Evolutionary conservation across 1,140 invertebrate genomes (phyloP).

Genomic region (Calliphora vicina): DNA sequence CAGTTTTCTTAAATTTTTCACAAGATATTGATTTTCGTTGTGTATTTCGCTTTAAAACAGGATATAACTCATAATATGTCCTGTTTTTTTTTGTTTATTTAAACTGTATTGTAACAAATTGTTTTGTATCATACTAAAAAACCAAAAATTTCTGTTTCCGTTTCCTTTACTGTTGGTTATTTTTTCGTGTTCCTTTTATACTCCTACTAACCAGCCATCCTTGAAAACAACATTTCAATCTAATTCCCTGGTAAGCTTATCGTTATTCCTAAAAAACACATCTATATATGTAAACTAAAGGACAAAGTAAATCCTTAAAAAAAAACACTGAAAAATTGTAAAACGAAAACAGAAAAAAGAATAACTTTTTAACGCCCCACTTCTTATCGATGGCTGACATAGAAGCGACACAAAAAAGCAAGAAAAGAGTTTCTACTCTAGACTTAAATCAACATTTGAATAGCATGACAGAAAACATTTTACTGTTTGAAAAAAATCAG

Average conservation of each 20-base stretch:
- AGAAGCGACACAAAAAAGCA: background rate
- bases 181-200: background rate
- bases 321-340: no score
- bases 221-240: background rate
- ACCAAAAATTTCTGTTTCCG: background rate
- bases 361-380: constrained; percentile 3
- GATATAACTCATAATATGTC: background rate
- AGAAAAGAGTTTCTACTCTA: background rate
- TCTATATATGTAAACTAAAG: background rate
- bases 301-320: background rate
- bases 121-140: background rate
- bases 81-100: background rate
- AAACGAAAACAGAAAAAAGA: background rate
- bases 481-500: background rate
- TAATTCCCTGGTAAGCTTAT: background rate
- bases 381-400: background rate
- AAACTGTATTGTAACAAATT: background rate
- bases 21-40: no score
- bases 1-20: no score
- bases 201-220: background rate
- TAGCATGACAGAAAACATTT: constrained; percentile 3
- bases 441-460: constrained; percentile 18
- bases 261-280: background rate
- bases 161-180: no score
- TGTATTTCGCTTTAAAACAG: background rate